Conservation (phyloP, 2,888 invertebrate species). For the Deilephila elpenor region DNA sequence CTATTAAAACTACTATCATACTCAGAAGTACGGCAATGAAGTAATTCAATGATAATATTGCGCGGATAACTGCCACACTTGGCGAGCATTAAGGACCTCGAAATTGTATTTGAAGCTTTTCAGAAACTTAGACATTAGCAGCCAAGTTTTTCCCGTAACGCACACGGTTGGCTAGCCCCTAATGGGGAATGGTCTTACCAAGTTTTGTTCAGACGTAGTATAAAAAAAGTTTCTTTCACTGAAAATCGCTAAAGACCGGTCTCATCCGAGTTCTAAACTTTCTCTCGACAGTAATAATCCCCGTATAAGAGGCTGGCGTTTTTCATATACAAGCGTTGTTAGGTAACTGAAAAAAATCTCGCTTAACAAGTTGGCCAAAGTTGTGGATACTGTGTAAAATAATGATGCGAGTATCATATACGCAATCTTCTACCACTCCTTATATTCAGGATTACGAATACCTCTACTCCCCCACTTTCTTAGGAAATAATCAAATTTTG, state of each 20-base stretch:
- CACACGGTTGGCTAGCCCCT: slow-evolving; percentile 74
- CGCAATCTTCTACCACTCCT: neutral
- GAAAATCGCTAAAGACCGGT: slow-evolving; percentile 64
- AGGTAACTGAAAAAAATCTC: slow-evolving; percentile 9
- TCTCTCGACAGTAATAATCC: slow-evolving; percentile 56
- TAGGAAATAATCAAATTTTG: too few species aligned
- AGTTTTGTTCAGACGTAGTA: slow-evolving; percentile 55
- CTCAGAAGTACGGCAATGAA: slow-evolving; percentile 18
- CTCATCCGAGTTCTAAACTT: slow-evolving; percentile 58
- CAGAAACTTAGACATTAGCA: slow-evolving; percentile 73
- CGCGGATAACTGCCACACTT: slow-evolving; percentile 32
- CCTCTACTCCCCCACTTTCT: too few species aligned
- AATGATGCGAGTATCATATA: neutral
- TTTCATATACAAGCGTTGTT: slow-evolving; percentile 31
- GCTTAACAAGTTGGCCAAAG: slow-evolving; percentile 3
- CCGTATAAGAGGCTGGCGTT: slow-evolving; percentile 29
- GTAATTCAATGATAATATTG: slow-evolving; percentile 25
- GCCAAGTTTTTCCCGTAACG: slow-evolving; percentile 72
- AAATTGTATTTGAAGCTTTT: slow-evolving; percentile 74
- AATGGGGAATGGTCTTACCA: slow-evolving; percentile 71
- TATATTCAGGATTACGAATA: too few species aligned
- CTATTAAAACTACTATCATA: slow-evolving; percentile 16
- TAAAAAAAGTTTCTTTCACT: slow-evolving; percentile 56
- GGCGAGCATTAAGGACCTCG: slow-evolving; percentile 45
- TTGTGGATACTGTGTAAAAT: slow-evolving; percentile 1